Conservation (phyloP, 1,140 invertebrate species). For the Diploscapter pachys region DNA sequence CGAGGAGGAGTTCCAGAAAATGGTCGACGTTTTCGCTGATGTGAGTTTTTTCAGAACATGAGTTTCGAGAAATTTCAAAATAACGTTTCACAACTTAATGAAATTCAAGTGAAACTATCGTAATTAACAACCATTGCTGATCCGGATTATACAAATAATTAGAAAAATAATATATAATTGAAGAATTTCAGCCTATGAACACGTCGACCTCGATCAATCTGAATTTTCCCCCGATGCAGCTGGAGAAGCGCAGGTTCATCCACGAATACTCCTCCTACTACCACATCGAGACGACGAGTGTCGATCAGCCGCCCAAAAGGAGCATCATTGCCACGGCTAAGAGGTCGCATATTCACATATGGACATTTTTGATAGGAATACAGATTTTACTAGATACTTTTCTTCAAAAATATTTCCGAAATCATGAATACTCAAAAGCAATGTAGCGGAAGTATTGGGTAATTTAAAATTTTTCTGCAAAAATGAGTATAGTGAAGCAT, state of each 20-base stretch:
- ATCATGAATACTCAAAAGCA: too few species aligned
- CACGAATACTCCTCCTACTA: constrained; percentile 92
- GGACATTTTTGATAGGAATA: background rate
- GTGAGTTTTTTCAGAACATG: background rate
- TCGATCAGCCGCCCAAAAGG: constrained; percentile 87
- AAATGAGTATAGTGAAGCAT: background rate
- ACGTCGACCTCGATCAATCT: background rate
- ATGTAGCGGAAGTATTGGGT: too few species aligned
- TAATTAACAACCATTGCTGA: too few species aligned
- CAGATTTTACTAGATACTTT: too few species aligned
- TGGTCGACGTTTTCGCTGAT: constrained; percentile 1
- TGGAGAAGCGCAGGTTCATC: constrained; percentile 80
- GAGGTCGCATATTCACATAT: constrained; percentile 59
- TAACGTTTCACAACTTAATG: too few species aligned
- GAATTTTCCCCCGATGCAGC: constrained; percentile 86
- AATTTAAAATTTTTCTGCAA: too few species aligned
- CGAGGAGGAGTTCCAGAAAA: constrained; percentile 1
- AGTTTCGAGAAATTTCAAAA: background rate
- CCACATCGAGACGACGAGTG: constrained; percentile 84
- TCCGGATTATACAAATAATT: too few species aligned
- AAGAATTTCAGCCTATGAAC: background rate
- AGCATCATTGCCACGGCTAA: constrained; percentile 87
- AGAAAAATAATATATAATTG: background rate
- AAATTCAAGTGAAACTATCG: too few species aligned
- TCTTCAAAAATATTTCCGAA: too few species aligned